These are phyloP conservation scores for Malacosoma neustria DNA, from an alignment of 2,888 invertebrate species.

Conservation along the genomic window DNA sequence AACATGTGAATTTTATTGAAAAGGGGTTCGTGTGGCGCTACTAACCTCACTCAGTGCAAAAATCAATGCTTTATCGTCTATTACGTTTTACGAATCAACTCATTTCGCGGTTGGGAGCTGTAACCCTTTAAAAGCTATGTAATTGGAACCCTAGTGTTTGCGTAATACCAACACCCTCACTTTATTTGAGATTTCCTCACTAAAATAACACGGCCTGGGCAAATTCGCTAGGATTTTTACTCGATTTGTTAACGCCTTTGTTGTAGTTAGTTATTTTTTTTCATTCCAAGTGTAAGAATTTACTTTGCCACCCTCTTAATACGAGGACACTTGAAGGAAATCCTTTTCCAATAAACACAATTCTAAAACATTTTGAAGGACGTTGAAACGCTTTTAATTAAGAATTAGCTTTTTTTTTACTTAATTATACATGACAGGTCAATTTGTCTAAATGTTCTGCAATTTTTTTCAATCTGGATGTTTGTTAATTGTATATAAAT, in stretches of 20 bases:
- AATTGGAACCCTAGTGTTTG: constrained; percentile 16
- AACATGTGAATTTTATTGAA: constrained; percentile 68
- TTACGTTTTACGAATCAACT: constrained; percentile 40
- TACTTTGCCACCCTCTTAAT: not conserved
- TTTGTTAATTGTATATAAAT: no score
- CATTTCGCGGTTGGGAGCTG: constrained; percentile 23
- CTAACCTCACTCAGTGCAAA: constrained; percentile 44
- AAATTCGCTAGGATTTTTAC: not conserved
- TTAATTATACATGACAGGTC: no score
- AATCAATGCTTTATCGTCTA: constrained; percentile 49
- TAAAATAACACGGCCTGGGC: not conserved
- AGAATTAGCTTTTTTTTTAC: no score
- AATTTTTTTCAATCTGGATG: no score
- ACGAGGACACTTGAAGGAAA: not conserved
- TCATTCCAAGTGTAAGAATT: not conserved
- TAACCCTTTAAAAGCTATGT: constrained; percentile 27
- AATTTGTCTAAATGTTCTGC: no score
- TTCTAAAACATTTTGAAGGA: not conserved
- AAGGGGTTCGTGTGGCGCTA: constrained; percentile 48
- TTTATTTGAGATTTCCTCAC: not conserved
- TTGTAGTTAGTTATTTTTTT: not conserved
- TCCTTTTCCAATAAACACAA: not conserved
- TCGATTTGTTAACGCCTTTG: not conserved
- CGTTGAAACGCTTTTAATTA: not conserved
- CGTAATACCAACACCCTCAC: not conserved